Conservation (phyloP, 2,888 invertebrate genomes). For the Zaprionus bogoriensis region DNA sequence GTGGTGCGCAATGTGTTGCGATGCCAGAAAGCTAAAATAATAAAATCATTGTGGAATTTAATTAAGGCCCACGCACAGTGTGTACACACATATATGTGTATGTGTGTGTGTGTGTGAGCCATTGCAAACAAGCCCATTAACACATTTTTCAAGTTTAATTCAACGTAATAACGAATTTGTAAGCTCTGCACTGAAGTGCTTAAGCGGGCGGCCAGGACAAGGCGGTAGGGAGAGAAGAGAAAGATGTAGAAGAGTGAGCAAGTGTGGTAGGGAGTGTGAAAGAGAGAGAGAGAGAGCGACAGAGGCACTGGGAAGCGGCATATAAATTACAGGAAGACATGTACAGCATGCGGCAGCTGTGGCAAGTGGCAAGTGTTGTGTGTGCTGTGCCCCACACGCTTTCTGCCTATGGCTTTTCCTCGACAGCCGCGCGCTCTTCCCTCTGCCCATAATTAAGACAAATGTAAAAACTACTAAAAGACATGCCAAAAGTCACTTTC, state of each 20-base stretch:
- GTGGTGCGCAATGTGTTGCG: constrained; percentile 44
- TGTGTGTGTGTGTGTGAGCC: constrained; percentile 1
- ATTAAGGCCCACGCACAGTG: constrained; percentile 44
- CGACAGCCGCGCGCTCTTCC: constrained; percentile 25
- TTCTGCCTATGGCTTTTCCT: constrained; percentile 24
- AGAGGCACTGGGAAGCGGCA: constrained; percentile 31
- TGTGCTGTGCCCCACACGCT: constrained; percentile 15
- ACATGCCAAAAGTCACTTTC: constrained; percentile 49
- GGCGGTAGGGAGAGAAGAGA: not conserved
- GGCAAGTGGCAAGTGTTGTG: constrained; percentile 21
- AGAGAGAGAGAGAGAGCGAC: constrained; percentile 24
- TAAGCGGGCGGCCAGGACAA: not conserved
- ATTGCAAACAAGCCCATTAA: constrained; percentile 52
- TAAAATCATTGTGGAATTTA: constrained; percentile 71
- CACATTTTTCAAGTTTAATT: constrained; percentile 78
- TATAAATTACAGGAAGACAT: constrained; percentile 68
- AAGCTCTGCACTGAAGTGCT: constrained; percentile 5
- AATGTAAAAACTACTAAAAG: constrained; percentile 67
- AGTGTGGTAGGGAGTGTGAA: not conserved
- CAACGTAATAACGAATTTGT: constrained; percentile 68
- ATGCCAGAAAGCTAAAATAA: constrained; percentile 36
- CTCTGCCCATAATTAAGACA: constrained; percentile 64
- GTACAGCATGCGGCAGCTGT: constrained; percentile 45
- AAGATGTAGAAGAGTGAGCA: constrained; percentile 22
- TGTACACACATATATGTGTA: not conserved